These are phyloP conservation scores for Mirza zaza DNA, from an alignment of 2,113 vertebrate species.

Conservation along the genomic window DNA sequence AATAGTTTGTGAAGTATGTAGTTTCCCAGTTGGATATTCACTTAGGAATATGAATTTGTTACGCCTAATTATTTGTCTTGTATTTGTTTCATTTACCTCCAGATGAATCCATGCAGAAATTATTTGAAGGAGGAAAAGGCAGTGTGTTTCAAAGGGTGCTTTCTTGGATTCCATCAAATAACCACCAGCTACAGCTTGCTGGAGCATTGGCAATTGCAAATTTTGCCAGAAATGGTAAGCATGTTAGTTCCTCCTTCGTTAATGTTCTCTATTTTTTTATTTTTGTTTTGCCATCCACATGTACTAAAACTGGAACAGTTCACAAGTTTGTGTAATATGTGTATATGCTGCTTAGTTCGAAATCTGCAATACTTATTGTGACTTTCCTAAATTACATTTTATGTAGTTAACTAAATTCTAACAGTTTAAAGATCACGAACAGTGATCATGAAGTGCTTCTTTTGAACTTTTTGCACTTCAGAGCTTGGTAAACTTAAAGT, in stretches of 20 bases:
- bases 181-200: slow-evolving; percentile 97
- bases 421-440: neutral
- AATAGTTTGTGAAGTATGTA: neutral
- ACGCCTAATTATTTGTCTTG: neutral
- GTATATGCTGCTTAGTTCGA: neutral
- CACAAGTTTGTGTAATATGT: neutral
- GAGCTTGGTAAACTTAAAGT: neutral
- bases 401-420: neutral
- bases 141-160: slow-evolving; percentile 96
- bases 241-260: neutral
- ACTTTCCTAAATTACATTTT: neutral
- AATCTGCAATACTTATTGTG: neutral
- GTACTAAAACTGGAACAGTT: neutral
- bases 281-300: slow-evolving; percentile 1
- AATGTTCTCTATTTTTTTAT: neutral
- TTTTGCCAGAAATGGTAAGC: slow-evolving; percentile 97
- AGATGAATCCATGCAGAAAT: slow-evolving; percentile 99
- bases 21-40: neutral
- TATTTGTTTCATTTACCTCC: slow-evolving; percentile 66
- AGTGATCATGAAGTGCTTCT: neutral
- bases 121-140: slow-evolving; percentile 97
- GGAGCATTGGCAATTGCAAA: slow-evolving; percentile 98
- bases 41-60: slow-evolving; percentile 3
- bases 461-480: neutral
- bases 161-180: slow-evolving; percentile 97